These are phyloP conservation scores for Trachythela sp. DNA, from an alignment of 64 coral and sea anemone species.

Conservation along the genomic window DNA sequence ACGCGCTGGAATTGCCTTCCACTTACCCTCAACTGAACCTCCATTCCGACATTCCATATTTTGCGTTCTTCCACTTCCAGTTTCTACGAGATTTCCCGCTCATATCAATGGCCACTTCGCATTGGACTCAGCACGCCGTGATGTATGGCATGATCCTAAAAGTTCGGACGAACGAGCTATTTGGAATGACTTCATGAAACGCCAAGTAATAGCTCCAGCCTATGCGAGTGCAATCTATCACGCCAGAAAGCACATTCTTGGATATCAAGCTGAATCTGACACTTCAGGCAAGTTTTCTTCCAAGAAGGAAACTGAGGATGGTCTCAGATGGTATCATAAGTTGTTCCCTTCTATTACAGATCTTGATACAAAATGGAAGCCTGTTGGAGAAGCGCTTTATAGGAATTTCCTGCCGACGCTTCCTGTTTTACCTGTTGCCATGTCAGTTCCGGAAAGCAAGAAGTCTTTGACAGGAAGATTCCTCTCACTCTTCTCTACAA, in stretches of 20 bases:
- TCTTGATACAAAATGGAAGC: not conserved
- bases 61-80: conserved; percentile 83
- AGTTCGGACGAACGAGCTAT: conserved; percentile 27
- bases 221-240: conserved; percentile 24
- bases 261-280: not conserved
- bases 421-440: not conserved
- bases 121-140: conserved; percentile 64
- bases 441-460: not conserved
- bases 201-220: conserved; percentile 60
- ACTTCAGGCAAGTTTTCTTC: not conserved
- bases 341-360: not conserved
- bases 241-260: not conserved
- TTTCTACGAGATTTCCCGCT: conserved; percentile 56
- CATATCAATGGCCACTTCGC: conserved; percentile 95
- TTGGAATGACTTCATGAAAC: conserved; percentile 60
- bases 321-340: not conserved
- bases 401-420: not conserved
- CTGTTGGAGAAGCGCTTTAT: conserved; percentile 3
- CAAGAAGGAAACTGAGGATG: not conserved
- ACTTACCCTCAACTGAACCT: not conserved
- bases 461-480: not conserved
- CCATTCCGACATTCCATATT: conserved; percentile 45
- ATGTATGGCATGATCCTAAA: conserved; percentile 49
- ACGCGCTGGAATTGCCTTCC: conserved; percentile 68
- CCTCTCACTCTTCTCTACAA: not conserved